A percentile compares a stretch with the other conserved stretches of the same genome.
Conservation (phyloP, 2,888 invertebrate species). For the Alitta virens region DNA sequence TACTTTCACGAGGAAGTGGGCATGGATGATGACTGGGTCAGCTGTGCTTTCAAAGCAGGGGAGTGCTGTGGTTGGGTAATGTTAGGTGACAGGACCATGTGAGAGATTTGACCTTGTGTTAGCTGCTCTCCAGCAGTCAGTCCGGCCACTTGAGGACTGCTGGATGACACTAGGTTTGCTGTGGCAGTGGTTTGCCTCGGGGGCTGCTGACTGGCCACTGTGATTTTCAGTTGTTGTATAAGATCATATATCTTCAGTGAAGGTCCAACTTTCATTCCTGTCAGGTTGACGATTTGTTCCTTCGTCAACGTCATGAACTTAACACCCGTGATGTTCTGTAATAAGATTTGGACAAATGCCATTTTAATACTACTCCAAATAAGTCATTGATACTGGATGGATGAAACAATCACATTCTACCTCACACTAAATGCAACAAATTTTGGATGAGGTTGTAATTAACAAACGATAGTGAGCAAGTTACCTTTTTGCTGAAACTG, state of each 20-base stretch:
- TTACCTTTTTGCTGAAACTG: slow-evolving; percentile 63
- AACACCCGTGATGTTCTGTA: slow-evolving; percentile 77
- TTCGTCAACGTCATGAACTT: slow-evolving; percentile 78
- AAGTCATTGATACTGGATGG: too few relatives aligned
- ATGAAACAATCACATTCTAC: too few relatives aligned
- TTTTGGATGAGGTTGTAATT: too few relatives aligned
- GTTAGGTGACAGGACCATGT: slow-evolving; percentile 7
- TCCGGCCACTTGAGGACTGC: slow-evolving; percentile 6
- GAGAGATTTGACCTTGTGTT: not conserved
- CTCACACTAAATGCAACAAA: too few relatives aligned
- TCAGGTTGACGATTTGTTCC: slow-evolving; percentile 84
- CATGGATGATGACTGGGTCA: slow-evolving; percentile 9
- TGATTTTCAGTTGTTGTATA: slow-evolving; percentile 78
- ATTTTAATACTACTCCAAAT: too few relatives aligned
- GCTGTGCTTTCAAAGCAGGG: slow-evolving; percentile 14
- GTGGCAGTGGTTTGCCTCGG: not conserved
- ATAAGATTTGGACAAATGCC: too few relatives aligned
- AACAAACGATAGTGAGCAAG: too few relatives aligned
- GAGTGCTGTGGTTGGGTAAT: slow-evolving; percentile 5
- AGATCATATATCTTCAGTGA: slow-evolving; percentile 90
- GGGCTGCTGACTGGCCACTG: slow-evolving; percentile 16
- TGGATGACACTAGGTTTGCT: not conserved
- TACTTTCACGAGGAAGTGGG: not conserved
- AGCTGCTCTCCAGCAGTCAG: not conserved
- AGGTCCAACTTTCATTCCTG: slow-evolving; percentile 92